phyloP scores from a whole-genome alignment of 2,797 vertebrate genomes.

The Eleutherodactylus coqui region DNA sequence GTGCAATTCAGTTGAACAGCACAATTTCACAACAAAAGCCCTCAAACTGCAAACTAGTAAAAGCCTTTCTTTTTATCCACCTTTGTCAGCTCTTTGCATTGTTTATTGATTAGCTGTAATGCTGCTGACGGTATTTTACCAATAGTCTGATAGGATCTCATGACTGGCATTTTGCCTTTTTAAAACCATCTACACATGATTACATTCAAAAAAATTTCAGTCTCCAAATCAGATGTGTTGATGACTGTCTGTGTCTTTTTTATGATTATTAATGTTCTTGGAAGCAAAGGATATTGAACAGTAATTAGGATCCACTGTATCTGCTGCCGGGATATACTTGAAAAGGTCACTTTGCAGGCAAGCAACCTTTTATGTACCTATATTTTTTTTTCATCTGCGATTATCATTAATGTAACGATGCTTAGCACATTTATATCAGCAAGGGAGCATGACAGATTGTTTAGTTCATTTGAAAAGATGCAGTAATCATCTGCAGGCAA shows the following conservation, averaged over 20 bases:
- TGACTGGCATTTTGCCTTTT: conserved; percentile 80
- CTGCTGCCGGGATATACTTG: conserved; percentile 74
- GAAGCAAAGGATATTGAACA: conserved; percentile 75
- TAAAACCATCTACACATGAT: conserved; percentile 76
- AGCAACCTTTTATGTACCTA: conserved; percentile 68
- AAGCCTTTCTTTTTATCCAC: conserved; percentile 73
- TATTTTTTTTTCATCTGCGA: conserved; percentile 66
- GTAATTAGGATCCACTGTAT: conserved; percentile 75
- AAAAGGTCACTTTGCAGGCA: conserved; percentile 79
- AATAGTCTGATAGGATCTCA: conserved; percentile 74
- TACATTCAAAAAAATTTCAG: conserved; percentile 69
- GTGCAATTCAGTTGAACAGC: conserved; percentile 72
- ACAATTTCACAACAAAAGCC: conserved; percentile 75
- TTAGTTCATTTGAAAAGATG: conserved; percentile 64
- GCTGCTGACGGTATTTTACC: conserved; percentile 80
- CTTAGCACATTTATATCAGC: conserved; percentile 66
- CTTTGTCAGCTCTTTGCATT: conserved; percentile 81
- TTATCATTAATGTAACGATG: conserved; percentile 67
- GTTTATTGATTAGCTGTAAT: conserved; percentile 75
- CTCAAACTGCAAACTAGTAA: conserved; percentile 71
- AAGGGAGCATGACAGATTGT: conserved; percentile 68
- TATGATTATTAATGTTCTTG: conserved; percentile 75
- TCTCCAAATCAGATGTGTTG: conserved; percentile 70
- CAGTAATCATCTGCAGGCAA: conserved; percentile 65
- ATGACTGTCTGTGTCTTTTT: conserved; percentile 68